Conservation (phyloP, 2,888 invertebrate genomes). For the Torymus tubicola region DNA sequence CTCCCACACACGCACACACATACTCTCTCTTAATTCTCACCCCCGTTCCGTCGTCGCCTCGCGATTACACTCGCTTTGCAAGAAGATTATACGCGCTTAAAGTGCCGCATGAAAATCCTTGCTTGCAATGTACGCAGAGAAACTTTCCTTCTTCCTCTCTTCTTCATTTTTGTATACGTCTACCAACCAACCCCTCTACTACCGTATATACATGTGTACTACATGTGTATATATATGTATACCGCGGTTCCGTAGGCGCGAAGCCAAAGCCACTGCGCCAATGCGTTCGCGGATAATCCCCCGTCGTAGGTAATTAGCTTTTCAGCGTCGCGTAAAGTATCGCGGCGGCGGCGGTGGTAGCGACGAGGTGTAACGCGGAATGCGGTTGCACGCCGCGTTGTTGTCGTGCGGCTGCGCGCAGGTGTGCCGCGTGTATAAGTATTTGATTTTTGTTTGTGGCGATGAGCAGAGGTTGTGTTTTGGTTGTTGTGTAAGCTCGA, state of each 20-base stretch:
- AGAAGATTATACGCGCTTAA: constrained; percentile 48
- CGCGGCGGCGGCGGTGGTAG: background rate
- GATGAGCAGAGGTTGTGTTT: no score
- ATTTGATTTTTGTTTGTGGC: no score
- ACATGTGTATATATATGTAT: no score
- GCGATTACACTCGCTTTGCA: constrained; percentile 27
- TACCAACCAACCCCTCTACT: background rate
- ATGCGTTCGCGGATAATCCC: constrained; percentile 23
- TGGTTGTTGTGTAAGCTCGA: no score
- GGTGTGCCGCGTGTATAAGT: no score
- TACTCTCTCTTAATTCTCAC: background rate
- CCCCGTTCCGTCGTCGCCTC: background rate
- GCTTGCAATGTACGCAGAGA: background rate
- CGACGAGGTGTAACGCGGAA: no score
- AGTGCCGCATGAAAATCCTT: background rate
- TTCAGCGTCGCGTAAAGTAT: constrained; percentile 3
- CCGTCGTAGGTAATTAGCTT: constrained; percentile 29
- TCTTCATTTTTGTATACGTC: background rate
- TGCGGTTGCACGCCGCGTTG: no score
- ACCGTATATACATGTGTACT: no score
- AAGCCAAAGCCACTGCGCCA: background rate
- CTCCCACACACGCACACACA: background rate
- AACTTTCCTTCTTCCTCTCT: constrained; percentile 10
- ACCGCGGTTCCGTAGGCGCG: background rate
- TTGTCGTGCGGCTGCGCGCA: no score